Conservation (phyloP, 2,113 vertebrate genomes). For the Lophotis ruficrista region DNA sequence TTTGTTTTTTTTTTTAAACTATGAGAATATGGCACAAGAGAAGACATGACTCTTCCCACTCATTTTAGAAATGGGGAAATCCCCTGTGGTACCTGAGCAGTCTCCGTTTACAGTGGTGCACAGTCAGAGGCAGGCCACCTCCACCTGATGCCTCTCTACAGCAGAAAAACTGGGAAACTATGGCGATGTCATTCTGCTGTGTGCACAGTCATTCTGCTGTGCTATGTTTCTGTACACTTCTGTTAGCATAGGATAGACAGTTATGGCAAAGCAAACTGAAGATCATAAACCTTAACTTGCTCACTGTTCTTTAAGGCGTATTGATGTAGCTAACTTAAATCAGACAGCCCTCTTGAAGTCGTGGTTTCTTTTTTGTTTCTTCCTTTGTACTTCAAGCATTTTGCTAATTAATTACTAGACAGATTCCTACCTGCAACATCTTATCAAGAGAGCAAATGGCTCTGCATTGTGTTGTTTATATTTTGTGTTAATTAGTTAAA, state of each 20-base stretch:
- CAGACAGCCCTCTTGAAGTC: not conserved
- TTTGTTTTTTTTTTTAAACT: not conserved
- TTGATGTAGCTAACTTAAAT: not conserved
- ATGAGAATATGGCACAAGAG: not conserved
- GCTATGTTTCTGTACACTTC: not conserved
- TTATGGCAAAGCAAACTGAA: not conserved
- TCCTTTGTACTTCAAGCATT: not conserved
- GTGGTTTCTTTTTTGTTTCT: not conserved
- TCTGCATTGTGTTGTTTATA: not conserved
- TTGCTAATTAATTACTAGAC: constrained; percentile 10
- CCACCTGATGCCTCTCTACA: not conserved
- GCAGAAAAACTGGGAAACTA: not conserved
- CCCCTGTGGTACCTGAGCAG: not conserved
- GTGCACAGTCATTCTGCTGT: not conserved
- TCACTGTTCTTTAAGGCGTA: accelerated
- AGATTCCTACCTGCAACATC: not conserved
- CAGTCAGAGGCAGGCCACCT: not conserved
- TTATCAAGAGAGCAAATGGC: not conserved
- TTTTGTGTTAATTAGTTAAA: constrained; percentile 36
- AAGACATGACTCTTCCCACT: not conserved
- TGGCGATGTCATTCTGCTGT: not conserved
- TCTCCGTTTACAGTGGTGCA: no score
- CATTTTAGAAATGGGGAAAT: not conserved
- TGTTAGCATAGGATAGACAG: not conserved
- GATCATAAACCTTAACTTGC: not conserved